Evolutionary conservation across 2,888 invertebrate genomes (phyloP).

Genomic region (Spodoptera littoralis): DNA sequence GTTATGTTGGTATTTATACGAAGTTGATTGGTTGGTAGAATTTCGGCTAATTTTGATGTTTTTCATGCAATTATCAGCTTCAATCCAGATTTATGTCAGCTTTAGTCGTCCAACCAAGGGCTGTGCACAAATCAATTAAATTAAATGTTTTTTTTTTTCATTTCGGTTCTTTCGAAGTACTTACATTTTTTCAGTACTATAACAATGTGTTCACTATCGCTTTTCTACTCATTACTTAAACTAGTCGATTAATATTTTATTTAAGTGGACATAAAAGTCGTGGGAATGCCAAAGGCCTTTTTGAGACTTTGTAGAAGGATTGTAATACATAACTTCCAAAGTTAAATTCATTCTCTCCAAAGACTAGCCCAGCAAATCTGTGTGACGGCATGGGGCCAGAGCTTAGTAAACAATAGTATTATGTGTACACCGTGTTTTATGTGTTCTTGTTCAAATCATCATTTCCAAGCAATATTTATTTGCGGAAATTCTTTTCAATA

Average conservation of each 20-base stretch:
- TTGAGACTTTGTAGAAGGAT: constrained; percentile 35
- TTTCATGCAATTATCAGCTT: too few species aligned
- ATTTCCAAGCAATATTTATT: constrained; percentile 5
- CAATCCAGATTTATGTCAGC: too few species aligned
- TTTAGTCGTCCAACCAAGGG: too few species aligned
- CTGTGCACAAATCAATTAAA: too few species aligned
- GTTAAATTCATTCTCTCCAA: constrained; percentile 34
- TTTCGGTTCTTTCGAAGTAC: constrained; percentile 2
- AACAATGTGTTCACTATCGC: constrained; percentile 12
- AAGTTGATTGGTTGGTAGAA: too few species aligned
- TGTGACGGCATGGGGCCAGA: constrained; percentile 24
- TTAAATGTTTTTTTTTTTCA: too few species aligned
- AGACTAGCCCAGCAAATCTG: constrained; percentile 30
- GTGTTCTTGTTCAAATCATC: constrained; percentile 1
- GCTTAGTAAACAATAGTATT: constrained; percentile 38
- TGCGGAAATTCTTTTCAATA: too few species aligned
- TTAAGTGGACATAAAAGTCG: constrained; percentile 33
- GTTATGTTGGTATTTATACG: too few species aligned
- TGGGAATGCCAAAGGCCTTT: constrained; percentile 44
- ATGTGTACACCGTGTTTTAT: constrained; percentile 5
- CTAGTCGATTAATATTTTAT: constrained; percentile 43
- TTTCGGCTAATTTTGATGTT: too few species aligned
- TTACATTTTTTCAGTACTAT: constrained; percentile 2
- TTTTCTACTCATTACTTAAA: constrained; percentile 35
- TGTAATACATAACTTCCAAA: constrained; percentile 44